phyloP scores from a whole-genome alignment of 2,888 invertebrate genomes.

The Amphimallon solstitiale region DNA sequence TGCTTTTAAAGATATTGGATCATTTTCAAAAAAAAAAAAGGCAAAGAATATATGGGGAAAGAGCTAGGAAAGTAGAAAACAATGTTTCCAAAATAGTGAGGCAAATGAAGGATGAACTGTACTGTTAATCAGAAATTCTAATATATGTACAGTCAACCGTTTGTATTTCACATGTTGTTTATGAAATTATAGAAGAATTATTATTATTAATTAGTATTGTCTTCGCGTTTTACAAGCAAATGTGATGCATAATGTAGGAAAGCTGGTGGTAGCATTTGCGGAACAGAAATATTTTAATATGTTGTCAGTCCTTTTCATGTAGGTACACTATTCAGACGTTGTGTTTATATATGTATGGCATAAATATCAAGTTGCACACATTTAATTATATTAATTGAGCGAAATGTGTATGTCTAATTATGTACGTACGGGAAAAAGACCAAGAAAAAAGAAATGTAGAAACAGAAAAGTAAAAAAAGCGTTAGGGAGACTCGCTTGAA shows the following conservation, averaged over 20 bases:
- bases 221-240: background rate
- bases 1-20: too few species aligned
- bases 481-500: constrained; percentile 38
- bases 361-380: background rate
- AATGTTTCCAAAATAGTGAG: too few species aligned
- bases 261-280: background rate
- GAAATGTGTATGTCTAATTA: constrained; percentile 19
- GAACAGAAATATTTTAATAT: constrained; percentile 23
- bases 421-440: background rate
- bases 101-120: too few species aligned
- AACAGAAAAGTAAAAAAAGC: constrained; percentile 18
- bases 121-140: too few species aligned
- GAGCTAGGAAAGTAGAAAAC: too few species aligned
- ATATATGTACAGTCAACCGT: too few species aligned
- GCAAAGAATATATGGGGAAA: too few species aligned
- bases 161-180: too few species aligned
- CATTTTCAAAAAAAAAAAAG: too few species aligned
- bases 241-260: constrained; percentile 19
- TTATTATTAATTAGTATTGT: constrained; percentile 23
- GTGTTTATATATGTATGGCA: background rate
- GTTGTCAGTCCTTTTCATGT: background rate
- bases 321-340: background rate
- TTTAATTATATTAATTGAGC: constrained; percentile 31
- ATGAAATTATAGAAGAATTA: too few species aligned
- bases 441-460: constrained; percentile 3